Evolutionary conservation across 2,113 vertebrate species (phyloP).

Genomic region (Alligator mississippiensis): DNA sequence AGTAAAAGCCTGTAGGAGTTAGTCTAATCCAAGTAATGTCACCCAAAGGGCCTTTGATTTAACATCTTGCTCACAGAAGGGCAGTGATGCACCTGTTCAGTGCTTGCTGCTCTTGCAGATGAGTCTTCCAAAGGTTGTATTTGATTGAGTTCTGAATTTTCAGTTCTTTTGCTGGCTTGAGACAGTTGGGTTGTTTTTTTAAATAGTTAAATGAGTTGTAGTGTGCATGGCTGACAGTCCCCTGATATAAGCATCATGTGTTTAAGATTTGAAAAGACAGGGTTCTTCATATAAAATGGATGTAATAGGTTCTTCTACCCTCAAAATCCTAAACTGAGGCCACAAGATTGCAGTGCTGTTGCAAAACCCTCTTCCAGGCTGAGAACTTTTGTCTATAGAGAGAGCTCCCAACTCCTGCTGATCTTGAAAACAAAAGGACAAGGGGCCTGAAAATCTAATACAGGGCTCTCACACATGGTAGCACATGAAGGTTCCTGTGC

Average conservation of each 20-base stretch:
- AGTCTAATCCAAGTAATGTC: not conserved
- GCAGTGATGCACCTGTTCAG: not conserved
- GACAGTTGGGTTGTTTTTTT: not conserved
- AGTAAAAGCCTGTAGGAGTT: not conserved
- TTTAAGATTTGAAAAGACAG: not conserved
- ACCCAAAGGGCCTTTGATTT: not conserved
- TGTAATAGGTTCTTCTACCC: not conserved
- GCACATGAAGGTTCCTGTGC: conserved; percentile 45
- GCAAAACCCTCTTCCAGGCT: not conserved
- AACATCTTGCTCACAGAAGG: not conserved
- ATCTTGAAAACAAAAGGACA: conserved; percentile 57
- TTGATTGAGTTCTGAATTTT: not conserved
- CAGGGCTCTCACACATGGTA: not conserved
- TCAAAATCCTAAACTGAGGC: not conserved
- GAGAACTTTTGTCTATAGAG: conserved; percentile 5
- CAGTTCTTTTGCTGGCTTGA: not conserved
- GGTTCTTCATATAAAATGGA: not conserved
- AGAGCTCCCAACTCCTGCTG: conserved; percentile 26
- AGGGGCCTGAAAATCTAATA: conserved; percentile 31
- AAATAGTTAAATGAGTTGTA: not conserved
- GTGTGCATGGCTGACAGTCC: not conserved
- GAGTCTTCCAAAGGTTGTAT: conserved; percentile 9
- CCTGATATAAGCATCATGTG: not conserved
- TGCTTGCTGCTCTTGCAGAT: not conserved
- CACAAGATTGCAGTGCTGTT: not conserved